These are phyloP conservation scores for Cygnus olor DNA, from an alignment of 2,797 vertebrate species.

Conservation along the genomic window DNA sequence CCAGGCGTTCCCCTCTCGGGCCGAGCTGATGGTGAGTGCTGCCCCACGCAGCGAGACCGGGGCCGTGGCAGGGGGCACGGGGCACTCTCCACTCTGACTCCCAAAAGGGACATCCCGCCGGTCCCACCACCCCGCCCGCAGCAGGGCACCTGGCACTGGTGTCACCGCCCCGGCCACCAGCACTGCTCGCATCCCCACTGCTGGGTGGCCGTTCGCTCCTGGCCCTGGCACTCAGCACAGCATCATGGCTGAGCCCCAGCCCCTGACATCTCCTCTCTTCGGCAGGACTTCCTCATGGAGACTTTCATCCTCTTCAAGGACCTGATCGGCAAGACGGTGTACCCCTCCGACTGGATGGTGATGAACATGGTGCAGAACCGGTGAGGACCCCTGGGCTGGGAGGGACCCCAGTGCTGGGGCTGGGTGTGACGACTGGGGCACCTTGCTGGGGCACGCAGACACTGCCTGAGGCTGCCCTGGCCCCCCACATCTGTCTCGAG, in stretches of 20 bases:
- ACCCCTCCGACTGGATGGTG: slow-evolving; percentile 65
- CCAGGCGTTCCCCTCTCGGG: slow-evolving; percentile 25
- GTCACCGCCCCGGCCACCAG: rapidly evolving
- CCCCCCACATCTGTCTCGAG: rapidly evolving
- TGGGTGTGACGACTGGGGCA: neutral
- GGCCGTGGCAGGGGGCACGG: no score
- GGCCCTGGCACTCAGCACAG: rapidly evolving
- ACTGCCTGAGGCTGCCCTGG: rapidly evolving
- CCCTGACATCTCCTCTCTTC: neutral
- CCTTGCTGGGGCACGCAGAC: neutral
- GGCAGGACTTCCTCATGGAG: slow-evolving; percentile 74
- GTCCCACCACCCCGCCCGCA: neutral
- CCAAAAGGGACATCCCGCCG: rapidly evolving
- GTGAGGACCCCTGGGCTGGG: neutral
- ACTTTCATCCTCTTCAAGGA: slow-evolving; percentile 75
- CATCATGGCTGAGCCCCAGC: rapidly evolving
- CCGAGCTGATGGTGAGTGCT: slow-evolving; percentile 65
- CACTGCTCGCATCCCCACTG: neutral
- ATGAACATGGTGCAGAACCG: slow-evolving; percentile 76
- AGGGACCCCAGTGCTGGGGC: rapidly evolving
- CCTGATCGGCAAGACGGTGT: slow-evolving; percentile 66
- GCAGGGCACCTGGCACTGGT: neutral
- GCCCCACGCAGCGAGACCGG: rapidly evolving
- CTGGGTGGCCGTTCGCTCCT: rapidly evolving
- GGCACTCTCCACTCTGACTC: neutral